Evolutionary conservation across 2,888 invertebrate species (phyloP).

Genomic region (Gymnocheta viridis): DNA sequence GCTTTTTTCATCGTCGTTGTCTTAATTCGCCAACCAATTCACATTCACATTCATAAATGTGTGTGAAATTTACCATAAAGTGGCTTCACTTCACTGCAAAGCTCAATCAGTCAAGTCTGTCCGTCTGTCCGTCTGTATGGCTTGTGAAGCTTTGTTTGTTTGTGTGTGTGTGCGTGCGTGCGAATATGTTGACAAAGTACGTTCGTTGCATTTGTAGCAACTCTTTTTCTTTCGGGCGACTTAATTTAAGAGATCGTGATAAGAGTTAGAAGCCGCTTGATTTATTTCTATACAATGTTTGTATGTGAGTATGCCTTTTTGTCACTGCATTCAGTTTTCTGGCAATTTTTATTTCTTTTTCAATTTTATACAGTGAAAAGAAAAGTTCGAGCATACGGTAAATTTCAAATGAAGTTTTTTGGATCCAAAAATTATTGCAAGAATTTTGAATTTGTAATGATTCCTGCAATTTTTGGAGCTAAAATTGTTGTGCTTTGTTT

Average conservation of each 20-base stretch:
- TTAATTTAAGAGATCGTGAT: conserved; percentile 81
- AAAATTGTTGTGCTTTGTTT: too few species aligned
- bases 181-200: conserved; percentile 56
- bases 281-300: conserved; percentile 76
- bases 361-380: conserved; percentile 45
- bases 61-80: conserved; percentile 68
- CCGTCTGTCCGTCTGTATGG: conserved; percentile 50
- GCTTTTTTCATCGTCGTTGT: conserved; percentile 8
- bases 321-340: conserved; percentile 54
- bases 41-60: conserved; percentile 56
- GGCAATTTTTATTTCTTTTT: conserved; percentile 3
- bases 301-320: conserved; percentile 57
- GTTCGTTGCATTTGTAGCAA: conserved; percentile 68
- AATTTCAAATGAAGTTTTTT: neutral
- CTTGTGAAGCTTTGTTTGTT: conserved; percentile 11
- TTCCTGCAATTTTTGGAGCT: neutral
- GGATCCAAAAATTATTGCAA: neutral
- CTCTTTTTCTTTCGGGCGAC: conserved; percentile 69
- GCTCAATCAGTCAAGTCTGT: conserved; percentile 64
- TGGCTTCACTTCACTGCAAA: conserved; percentile 57
- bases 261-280: conserved; percentile 82
- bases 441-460: neutral
- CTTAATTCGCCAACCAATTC: conserved; percentile 37
- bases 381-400: neutral
- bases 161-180: conserved; percentile 27